Conservation (phyloP, 1,140 invertebrate genomes). For the Diuraphis noxia region DNA sequence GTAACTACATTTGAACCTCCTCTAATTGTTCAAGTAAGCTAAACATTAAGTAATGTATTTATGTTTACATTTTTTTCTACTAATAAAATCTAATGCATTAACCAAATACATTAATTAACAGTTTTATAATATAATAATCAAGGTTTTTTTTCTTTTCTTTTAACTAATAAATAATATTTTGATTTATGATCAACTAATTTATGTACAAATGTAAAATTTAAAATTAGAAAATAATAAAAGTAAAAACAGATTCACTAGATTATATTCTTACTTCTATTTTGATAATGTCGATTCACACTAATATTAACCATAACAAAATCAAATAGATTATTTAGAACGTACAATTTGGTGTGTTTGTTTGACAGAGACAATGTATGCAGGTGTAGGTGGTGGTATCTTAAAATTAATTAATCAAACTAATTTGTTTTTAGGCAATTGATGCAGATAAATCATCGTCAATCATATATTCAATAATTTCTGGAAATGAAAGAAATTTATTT, state of each 20-base stretch:
- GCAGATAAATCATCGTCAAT: slow-evolving; percentile 79
- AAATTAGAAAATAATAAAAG: too few relatives aligned
- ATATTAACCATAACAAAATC: too few relatives aligned
- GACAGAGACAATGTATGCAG: too few relatives aligned
- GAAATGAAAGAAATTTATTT: slow-evolving; percentile 69
- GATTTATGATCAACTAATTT: background rate
- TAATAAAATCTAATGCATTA: background rate
- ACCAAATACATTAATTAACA: background rate
- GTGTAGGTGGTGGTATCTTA: too few relatives aligned
- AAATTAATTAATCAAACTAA: background rate
- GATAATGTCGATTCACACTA: too few relatives aligned
- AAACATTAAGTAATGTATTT: background rate
- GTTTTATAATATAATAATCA: background rate
- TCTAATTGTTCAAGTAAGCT: slow-evolving; percentile 58
- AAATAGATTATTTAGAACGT: too few relatives aligned
- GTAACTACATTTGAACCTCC: slow-evolving; percentile 77
- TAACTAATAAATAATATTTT: background rate
- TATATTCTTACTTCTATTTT: too few relatives aligned
- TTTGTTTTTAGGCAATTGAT: slow-evolving; percentile 73
- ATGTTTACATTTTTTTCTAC: background rate
- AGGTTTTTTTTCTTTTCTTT: background rate
- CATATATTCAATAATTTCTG: slow-evolving; percentile 73
- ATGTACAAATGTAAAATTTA: too few relatives aligned
- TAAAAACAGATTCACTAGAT: too few relatives aligned
- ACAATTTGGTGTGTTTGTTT: too few relatives aligned